phyloP scores from a whole-genome alignment of 2,888 invertebrate genomes.

The Mesorhabditis spiculigera region DNA sequence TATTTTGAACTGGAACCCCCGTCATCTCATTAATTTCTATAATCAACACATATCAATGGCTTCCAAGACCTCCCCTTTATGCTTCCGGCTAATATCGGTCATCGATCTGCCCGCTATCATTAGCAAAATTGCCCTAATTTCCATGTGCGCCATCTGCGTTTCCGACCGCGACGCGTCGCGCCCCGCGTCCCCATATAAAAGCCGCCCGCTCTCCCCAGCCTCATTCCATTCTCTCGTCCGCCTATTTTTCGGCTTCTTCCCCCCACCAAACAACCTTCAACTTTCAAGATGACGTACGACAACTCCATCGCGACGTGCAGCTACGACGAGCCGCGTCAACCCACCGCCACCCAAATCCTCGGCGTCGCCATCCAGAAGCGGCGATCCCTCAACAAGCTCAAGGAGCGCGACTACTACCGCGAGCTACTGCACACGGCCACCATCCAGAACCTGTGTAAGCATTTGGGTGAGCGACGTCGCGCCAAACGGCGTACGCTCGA shows the following conservation, averaged over 20 bases:
- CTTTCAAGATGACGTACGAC: not conserved
- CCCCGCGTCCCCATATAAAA: not conserved
- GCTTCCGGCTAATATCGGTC: not conserved
- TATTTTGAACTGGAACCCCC: not conserved
- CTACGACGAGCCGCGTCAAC: not conserved
- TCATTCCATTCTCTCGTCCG: not conserved
- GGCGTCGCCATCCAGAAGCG: slow-evolving; percentile 45
- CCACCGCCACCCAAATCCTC: slow-evolving; percentile 31
- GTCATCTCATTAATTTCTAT: too few species aligned
- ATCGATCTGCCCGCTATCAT: not conserved
- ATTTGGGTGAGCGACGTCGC: slow-evolving; percentile 37
- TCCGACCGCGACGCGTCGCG: not conserved
- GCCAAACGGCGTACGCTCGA: not conserved
- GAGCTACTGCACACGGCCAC: slow-evolving; percentile 44
- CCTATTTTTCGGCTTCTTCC: not conserved
- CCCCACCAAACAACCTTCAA: not conserved
- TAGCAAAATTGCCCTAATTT: not conserved
- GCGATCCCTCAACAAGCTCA: slow-evolving; percentile 24
- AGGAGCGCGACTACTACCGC: slow-evolving; percentile 34
- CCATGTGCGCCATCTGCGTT: not conserved
- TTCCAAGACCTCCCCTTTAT: not conserved
- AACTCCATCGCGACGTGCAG: not conserved
- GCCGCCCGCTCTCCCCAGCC: not conserved
- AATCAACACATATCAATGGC: not conserved
- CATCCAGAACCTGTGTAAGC: slow-evolving; percentile 48